Conservation (phyloP, 1,140 invertebrate species). For the Triops longicaudatus region DNA sequence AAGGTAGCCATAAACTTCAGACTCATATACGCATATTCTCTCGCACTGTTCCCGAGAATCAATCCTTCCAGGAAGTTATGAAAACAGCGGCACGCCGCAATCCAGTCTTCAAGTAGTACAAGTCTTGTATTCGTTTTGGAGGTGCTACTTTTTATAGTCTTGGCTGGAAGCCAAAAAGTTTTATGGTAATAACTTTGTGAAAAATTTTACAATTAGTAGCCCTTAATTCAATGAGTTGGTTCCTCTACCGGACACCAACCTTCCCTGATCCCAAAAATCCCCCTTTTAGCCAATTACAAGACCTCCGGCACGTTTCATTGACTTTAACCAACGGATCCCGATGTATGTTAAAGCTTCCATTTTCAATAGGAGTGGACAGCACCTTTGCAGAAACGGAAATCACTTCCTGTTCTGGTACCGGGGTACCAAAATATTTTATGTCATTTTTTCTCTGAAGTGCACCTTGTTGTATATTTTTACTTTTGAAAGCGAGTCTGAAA, state of each 20-base stretch:
- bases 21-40: conserved; percentile 62
- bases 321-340: too few species aligned
- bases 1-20: too few species aligned
- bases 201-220: conserved; percentile 77
- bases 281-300: conserved; percentile 70
- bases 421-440: conserved; percentile 64
- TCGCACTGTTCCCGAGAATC: conserved; percentile 59
- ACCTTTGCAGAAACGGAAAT: conserved; percentile 68
- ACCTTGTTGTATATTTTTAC: too few species aligned
- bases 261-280: conserved; percentile 64
- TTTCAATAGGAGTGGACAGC: conserved; percentile 65
- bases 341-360: too few species aligned
- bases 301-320: conserved; percentile 55
- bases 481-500: too few species aligned
- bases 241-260: conserved; percentile 66
- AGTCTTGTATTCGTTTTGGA: neutral
- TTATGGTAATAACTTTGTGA: conserved; percentile 80
- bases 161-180: conserved; percentile 71
- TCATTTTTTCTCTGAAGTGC: too few species aligned
- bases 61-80: conserved; percentile 78
- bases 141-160: conserved; percentile 31
- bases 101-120: conserved; percentile 36
- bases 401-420: conserved; percentile 82
- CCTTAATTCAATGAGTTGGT: conserved; percentile 79
- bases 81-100: conserved; percentile 67